Conservation (phyloP, 2,113 vertebrate genomes). For the Paratilapia polleni region DNA sequence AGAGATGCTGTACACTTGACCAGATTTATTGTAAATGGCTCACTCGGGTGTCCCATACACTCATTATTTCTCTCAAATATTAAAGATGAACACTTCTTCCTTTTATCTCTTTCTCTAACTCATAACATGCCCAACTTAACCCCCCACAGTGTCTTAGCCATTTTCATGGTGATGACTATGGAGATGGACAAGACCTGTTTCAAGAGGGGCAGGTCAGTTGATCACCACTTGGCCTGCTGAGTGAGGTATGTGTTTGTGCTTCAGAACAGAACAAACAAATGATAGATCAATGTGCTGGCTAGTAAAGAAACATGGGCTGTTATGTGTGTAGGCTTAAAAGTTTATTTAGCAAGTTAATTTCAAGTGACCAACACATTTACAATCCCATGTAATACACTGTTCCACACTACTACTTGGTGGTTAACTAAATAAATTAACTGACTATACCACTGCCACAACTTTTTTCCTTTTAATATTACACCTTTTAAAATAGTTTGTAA, state of each 20-base stretch:
- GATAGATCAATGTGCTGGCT: constrained; percentile 20
- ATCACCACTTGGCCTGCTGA: constrained; percentile 4
- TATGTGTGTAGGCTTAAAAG: background rate
- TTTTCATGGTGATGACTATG: constrained; percentile 36
- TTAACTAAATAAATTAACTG: background rate
- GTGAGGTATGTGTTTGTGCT: constrained; percentile 9
- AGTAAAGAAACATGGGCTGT: background rate
- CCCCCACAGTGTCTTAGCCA: background rate
- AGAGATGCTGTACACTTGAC: background rate
- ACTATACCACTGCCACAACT: background rate
- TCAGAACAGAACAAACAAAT: constrained; percentile 26
- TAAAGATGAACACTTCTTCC: background rate
- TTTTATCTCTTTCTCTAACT: background rate
- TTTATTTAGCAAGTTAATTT: background rate
- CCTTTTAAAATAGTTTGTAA: background rate
- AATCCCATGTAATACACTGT: background rate
- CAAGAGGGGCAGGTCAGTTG: constrained; percentile 7
- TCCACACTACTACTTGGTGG: background rate
- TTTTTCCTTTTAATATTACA: background rate
- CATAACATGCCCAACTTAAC: background rate
- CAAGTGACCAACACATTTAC: background rate
- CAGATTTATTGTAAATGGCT: constrained; percentile 24
- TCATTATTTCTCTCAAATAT: background rate
- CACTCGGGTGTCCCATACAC: background rate
- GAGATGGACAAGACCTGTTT: background rate